Percentiles rank a stretch among this genome's conserved stretches.
phyloP scores from a whole-genome alignment of 2,113 vertebrate species.

The Xyrauchen texanus region DNA sequence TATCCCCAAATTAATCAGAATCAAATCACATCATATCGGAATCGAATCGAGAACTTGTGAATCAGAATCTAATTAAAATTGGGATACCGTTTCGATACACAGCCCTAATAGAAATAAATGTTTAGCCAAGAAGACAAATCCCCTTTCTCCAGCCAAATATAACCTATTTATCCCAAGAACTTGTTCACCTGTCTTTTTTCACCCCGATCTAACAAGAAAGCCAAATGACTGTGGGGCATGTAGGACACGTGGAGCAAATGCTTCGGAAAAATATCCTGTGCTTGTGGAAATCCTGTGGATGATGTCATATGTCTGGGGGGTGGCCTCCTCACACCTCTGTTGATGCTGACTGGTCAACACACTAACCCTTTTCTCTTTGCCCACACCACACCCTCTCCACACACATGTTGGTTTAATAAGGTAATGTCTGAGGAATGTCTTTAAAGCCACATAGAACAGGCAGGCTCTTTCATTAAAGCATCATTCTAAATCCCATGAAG shows the following conservation, averaged over 20 bases:
- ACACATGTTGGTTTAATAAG: constrained; percentile 63
- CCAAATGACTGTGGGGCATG: not conserved
- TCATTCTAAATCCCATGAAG: constrained; percentile 52
- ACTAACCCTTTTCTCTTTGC: constrained; percentile 67
- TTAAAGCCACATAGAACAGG: constrained; percentile 60
- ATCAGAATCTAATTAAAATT: no score
- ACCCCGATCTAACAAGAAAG: not conserved
- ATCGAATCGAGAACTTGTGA: no score
- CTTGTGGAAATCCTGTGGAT: constrained; percentile 45
- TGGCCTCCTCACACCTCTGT: constrained; percentile 31
- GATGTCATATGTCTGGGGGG: constrained; percentile 65
- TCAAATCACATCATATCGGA: no score
- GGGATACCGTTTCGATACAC: no score
- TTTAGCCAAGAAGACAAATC: not conserved
- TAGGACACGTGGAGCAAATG: constrained; percentile 48
- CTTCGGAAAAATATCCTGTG: constrained; percentile 16
- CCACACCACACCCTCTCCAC: constrained; percentile 54
- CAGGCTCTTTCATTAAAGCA: constrained; percentile 65
- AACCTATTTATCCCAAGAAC: not conserved
- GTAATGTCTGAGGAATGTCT: constrained; percentile 73
- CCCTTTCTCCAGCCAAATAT: not conserved
- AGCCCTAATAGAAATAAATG: no score
- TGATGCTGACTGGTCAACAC: constrained; percentile 61
- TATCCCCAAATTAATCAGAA: no score
- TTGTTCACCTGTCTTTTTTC: not conserved